Evolutionary conservation across 1,140 invertebrate species (phyloP), one percentile per base, ranked within the genome.

Genomic region (Atta texana): DNA sequence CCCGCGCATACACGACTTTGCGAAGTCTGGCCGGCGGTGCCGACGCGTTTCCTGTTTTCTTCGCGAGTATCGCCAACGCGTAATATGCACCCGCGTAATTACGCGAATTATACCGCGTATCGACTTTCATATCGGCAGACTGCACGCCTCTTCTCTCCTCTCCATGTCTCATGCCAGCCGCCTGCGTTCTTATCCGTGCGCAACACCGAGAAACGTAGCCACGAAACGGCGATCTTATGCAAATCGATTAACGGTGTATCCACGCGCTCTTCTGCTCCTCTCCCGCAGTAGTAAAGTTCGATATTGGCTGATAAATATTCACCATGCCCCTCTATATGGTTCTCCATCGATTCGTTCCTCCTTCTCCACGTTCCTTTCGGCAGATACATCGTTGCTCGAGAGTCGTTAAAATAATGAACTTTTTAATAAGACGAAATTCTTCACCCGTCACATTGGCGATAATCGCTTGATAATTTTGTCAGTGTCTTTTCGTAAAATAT

Each of bases 191-290:
- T 71, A 71, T 39, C 28, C 39, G 55, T 68, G 55, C 85, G 49
- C 69, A 49, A 80, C 63, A 55, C 61, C 14, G 34, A 31, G 34
- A 86, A 24, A 71, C 68, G 68, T 16, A 68, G 78, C 53, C 59
- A 63, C 57, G 72, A 59, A 84, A 51, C 59, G 57, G 31, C 51
- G 71, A 63, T 85, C 89, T 86, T 90, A 90, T 88, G 90, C 84
- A 91, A 91, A 91, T 91, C 84, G 89, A 91, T 91, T 91, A 91
- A 91, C 90, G 89, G 89, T 89, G 63, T 78, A 81, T 89, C 82
- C 87, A 87, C 86, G 66, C 68, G 78, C 31, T 63, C 51, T 72
- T 53, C 53, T 66, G 28, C 2, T 1, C n/a, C 5, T n/a, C 53
- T 59, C 34, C 61, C 55, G 53, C 53, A 39, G 74, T n/a, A 55